phyloP scores from a whole-genome alignment of 2,113 vertebrate genomes.

The Pseudorasbora parva region DNA sequence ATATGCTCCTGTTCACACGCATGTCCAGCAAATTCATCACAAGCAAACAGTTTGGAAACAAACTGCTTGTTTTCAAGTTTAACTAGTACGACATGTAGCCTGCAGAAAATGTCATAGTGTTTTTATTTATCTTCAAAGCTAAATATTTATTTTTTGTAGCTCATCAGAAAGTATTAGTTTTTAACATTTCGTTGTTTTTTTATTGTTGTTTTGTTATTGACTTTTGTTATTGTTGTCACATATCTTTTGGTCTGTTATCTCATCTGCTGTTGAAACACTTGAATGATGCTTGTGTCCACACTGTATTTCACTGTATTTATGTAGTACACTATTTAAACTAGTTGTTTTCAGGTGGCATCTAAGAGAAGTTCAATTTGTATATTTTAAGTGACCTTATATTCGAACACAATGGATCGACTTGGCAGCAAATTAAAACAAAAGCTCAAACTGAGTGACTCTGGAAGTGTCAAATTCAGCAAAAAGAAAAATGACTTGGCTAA shows the following conservation, averaged over 20 bases:
- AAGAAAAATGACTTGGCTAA: constrained; percentile 80
- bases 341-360: constrained; percentile 29
- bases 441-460: constrained; percentile 83
- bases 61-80: constrained; percentile 27
- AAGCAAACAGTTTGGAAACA: constrained; percentile 48
- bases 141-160: constrained; percentile 54
- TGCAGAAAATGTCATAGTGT: constrained; percentile 67
- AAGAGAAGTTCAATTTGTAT: constrained; percentile 8
- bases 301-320: constrained; percentile 69
- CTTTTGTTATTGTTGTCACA: constrained; percentile 29
- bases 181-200: constrained; percentile 8
- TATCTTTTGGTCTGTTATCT: constrained; percentile 52
- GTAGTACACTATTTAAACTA: constrained; percentile 55
- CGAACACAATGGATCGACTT: constrained; percentile 80
- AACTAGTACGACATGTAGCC: constrained; percentile 65
- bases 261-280: constrained; percentile 60
- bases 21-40: constrained; percentile 15
- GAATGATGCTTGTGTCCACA: constrained; percentile 43
- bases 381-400: constrained; percentile 4
- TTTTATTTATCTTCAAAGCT: constrained; percentile 69
- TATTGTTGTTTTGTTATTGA: constrained; percentile 17
- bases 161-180: constrained; percentile 23
- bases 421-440: constrained; percentile 85
- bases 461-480: constrained; percentile 85
- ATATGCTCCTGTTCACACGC: constrained; percentile 41